Conservation (phyloP, 2,113 vertebrate genomes). For the rat (Rattus norvegicus) region DNA sequence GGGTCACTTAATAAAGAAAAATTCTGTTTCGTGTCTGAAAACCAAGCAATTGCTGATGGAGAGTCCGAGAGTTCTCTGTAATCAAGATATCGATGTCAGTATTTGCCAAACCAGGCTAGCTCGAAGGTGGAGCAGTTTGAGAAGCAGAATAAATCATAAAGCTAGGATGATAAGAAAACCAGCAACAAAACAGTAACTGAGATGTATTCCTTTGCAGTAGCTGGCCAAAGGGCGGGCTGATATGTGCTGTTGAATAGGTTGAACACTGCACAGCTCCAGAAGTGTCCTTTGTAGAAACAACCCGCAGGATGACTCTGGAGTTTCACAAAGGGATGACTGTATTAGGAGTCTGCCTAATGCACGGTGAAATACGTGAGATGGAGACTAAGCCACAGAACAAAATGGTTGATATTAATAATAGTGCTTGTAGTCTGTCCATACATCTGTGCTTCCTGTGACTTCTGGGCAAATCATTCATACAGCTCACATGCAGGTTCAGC, state of each 20-base stretch:
- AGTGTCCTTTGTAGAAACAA: not conserved
- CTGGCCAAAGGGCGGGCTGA: not conserved
- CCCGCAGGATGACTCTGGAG: not conserved
- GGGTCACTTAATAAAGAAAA: not conserved
- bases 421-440: not conserved
- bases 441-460: not conserved
- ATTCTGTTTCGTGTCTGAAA: not conserved
- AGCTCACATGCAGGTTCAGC: not conserved
- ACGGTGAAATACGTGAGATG: not conserved
- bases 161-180: not conserved
- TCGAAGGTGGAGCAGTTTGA: not conserved
- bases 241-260: not conserved
- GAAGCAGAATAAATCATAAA: not conserved
- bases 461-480: not conserved
- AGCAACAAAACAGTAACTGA: not conserved
- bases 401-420: not conserved
- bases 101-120: not conserved
- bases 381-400: not conserved
- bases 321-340: not conserved
- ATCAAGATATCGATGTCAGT: not conserved
- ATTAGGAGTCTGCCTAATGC: rapidly evolving
- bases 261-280: not conserved
- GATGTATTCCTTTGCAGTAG: not conserved
- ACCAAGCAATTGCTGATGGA: not conserved
- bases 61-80: not conserved